A percentile compares a stretch with the other conserved stretches of the same genome.
These are phyloP conservation scores for Emys orbicularis DNA, from an alignment of 2,797 vertebrate genomes.

Conservation along the genomic window DNA sequence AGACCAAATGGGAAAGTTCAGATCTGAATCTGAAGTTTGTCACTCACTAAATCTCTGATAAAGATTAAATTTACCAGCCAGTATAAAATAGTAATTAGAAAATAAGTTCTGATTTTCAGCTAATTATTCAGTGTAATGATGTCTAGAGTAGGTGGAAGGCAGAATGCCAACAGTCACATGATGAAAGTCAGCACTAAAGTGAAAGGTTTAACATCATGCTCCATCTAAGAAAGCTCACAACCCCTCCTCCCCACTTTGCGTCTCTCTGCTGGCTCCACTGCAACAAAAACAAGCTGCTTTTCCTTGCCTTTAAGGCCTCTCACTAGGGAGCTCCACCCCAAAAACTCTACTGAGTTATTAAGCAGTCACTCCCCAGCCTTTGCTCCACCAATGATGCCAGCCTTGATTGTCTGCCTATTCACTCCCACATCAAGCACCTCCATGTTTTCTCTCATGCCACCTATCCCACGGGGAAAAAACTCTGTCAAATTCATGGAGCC, in stretches of 20 bases:
- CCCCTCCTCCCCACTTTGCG: neutral
- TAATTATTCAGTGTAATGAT: neutral
- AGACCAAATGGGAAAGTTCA: neutral
- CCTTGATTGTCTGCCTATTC: neutral
- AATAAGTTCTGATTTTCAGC: neutral
- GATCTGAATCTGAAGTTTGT: neutral
- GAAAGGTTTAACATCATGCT: fast-evolving
- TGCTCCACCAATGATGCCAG: neutral
- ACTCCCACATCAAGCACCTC: fast-evolving
- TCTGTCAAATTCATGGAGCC: neutral
- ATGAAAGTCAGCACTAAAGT: neutral
- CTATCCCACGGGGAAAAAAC: neutral
- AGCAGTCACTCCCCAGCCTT: neutral
- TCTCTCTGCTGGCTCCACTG: neutral
- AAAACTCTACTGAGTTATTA: neutral
- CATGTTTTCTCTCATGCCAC: neutral
- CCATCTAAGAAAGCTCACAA: neutral
- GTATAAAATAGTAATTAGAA: neutral
- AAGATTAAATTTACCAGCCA: neutral
- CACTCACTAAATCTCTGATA: neutral
- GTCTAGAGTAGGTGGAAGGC: neutral
- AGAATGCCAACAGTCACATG: neutral
- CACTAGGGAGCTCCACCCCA: neutral
- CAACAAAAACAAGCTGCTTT: neutral
- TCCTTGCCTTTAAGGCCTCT: neutral